Base-by-base conservation (phyloP, 2,888 invertebrate genomes). In the Cosmopolites sordidus region DNA sequence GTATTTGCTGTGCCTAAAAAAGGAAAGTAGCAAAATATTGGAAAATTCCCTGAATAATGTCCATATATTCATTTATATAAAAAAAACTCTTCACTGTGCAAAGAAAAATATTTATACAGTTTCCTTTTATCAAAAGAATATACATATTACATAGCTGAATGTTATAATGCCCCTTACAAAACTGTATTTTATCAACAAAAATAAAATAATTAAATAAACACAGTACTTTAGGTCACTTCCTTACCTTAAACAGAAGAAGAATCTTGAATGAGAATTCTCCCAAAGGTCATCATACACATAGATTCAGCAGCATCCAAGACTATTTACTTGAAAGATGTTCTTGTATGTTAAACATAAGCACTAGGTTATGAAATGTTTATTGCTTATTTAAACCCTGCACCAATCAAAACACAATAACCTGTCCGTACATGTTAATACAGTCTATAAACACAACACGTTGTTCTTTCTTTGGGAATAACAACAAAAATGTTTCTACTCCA, bases 401-500 rank as follows among this genome's bases (percentile, higher is more conserved):
- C 16, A 48, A 17, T 39, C 16, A 16, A 22, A 16, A 17, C 39
- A 46, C 15, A 11, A 30, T 4, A 41, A 30, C 8, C 16, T 22
- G 44, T 44, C 14, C 12, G 38, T 51, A 16, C 2, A 8, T 30
- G 15, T 29, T 15, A 51, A 33, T 2, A 16, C 3, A 12, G 39
- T 40, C 33, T 41, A 9, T 11, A 6, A 8, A 43, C 48, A 52
- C 49, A 48, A 40, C 61, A 62, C 62, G 60, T 61, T 62, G 60
- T 55, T 43, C 47, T 56, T 58, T 55, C 58, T 56, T 49, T 56
- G 29, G 47, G 57, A 66, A 69, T 66, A 69, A 69, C 66, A 70
- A 69, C 69, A 70, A 69, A 69, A 65, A 65, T 61, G 63, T 63
- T 63, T 65, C 68, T 71, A 71, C 71, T 71, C 71, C 71, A 71